Conservation (phyloP, 2,113 vertebrate genomes). For the Crotalus horridus region DNA sequence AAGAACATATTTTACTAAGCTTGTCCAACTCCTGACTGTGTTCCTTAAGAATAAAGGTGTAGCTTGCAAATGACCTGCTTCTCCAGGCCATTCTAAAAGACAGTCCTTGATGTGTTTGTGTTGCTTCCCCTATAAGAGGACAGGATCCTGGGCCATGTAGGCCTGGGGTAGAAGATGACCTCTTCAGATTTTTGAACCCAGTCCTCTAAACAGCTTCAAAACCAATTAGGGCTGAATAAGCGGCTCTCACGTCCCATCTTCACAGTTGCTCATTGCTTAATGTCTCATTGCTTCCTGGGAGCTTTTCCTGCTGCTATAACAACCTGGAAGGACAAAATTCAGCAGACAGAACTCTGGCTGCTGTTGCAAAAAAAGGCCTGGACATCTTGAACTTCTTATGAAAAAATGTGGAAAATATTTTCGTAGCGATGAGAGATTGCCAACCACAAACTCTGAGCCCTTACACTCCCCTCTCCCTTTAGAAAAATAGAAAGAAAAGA, state of each 20-base stretch:
- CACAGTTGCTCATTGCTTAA: background rate
- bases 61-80: background rate
- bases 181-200: background rate
- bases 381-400: slow-evolving; percentile 76
- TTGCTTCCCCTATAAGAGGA: background rate
- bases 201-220: background rate
- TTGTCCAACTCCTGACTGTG: too few species aligned
- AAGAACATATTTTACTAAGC: too few species aligned
- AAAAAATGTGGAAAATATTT: slow-evolving; percentile 76
- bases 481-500: slow-evolving; percentile 20
- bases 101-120: too few species aligned
- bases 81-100: background rate
- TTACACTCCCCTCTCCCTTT: slow-evolving; percentile 26
- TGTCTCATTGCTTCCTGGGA: background rate
- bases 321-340: background rate
- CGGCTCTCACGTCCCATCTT: background rate
- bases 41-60: background rate
- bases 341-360: slow-evolving; percentile 11
- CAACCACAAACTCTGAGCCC: slow-evolving; percentile 63
- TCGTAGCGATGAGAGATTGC: slow-evolving; percentile 60
- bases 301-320: background rate
- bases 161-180: background rate
- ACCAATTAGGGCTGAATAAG: background rate
- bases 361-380: slow-evolving; percentile 1
- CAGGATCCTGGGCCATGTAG: background rate